Percentiles rank a stretch among this genome's conserved stretches.
Evolutionary conservation across 2,888 invertebrate genomes (phyloP).

Genomic region (Euclidia mi): DNA sequence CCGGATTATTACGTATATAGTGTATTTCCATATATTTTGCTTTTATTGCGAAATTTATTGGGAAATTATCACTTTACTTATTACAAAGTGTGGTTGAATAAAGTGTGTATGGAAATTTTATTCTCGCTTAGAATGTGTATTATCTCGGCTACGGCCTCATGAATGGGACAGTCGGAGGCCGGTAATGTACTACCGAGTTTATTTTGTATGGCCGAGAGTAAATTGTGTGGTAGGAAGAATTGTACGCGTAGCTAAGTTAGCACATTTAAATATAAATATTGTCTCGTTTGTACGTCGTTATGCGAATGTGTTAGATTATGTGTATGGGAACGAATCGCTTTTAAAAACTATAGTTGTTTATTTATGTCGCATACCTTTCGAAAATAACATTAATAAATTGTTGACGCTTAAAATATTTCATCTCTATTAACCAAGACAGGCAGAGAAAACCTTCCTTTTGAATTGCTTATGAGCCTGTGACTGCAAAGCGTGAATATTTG

Average conservation of each 20-base stretch:
- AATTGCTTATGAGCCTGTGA: no score
- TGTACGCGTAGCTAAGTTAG: constrained; percentile 44
- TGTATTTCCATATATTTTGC: constrained; percentile 74
- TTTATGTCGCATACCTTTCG: no score
- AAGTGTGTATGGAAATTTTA: constrained; percentile 58
- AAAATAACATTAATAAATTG: no score
- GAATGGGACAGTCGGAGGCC: constrained; percentile 44
- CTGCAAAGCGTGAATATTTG: no score
- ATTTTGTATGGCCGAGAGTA: constrained; percentile 30
- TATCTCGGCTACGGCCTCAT: constrained; percentile 46
- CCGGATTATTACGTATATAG: constrained; percentile 66
- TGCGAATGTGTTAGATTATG: constrained; percentile 18
- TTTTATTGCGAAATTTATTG: constrained; percentile 67
- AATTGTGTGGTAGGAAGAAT: constrained; percentile 33
- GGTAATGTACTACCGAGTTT: constrained; percentile 48
- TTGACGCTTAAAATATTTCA: no score
- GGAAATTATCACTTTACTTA: constrained; percentile 69
- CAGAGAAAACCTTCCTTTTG: no score
- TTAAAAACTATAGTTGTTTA: no score
- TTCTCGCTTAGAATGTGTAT: constrained; percentile 37
- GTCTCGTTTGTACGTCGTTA: constrained; percentile 36
- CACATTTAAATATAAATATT: constrained; percentile 39
- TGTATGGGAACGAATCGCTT: no score
- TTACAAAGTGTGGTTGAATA: constrained; percentile 59
- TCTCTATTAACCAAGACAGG: no score